These are phyloP conservation scores for Neodiprion pinetum DNA, from an alignment of 1,140 invertebrate genomes.

Conservation along the genomic window DNA sequence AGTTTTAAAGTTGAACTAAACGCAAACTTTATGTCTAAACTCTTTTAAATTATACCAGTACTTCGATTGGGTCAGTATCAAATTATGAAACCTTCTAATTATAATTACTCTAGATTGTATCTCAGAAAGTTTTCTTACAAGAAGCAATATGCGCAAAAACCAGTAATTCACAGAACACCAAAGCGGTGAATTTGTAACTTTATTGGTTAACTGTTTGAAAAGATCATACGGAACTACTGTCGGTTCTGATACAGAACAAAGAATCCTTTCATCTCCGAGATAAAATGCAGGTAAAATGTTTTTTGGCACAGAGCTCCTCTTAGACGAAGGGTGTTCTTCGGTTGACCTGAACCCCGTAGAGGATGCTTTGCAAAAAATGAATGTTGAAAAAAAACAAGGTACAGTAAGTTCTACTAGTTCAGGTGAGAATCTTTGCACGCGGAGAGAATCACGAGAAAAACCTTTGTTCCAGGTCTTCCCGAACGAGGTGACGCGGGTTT, in stretches of 20 bases:
- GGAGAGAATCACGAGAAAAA: background rate
- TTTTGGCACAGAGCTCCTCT: background rate
- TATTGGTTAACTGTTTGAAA: no score
- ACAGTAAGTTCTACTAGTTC: background rate
- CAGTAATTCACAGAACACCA: no score
- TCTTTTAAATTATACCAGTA: no score
- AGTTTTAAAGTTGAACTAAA: no score
- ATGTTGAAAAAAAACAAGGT: background rate
- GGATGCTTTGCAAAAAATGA: background rate
- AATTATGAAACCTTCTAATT: no score
- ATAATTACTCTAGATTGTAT: no score
- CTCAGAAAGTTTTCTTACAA: no score
- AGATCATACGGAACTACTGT: background rate
- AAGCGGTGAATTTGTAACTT: no score
- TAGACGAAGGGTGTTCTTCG: background rate
- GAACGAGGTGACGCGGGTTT: background rate
- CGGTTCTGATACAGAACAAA: background rate
- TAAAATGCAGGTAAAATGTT: background rate
- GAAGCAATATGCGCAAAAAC: no score
- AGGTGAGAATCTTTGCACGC: background rate
- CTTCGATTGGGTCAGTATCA: no score
- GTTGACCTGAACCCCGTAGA: background rate
- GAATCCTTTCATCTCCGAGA: background rate
- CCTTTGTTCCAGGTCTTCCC: background rate
- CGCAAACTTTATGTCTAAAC: no score